Base-by-base conservation (phyloP, 2,797 vertebrate genomes). In the Diceros bicornis region DNA sequence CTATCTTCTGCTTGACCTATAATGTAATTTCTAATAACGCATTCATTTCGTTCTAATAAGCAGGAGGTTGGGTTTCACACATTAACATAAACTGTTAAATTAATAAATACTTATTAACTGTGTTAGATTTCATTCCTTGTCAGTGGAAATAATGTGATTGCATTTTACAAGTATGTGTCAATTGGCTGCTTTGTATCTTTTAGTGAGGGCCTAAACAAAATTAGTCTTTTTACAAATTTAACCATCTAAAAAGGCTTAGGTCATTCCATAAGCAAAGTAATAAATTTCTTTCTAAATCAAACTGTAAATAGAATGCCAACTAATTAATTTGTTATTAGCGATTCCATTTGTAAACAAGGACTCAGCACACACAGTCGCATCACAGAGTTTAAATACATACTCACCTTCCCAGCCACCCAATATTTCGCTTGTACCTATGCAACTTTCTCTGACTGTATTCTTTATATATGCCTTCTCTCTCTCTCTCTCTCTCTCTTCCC, bases 31-130 rank as follows among this genome's bases (percentile, higher is more conserved):
- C 94, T 88, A 89, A 89, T 86, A 93, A 71, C 1, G 6, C 41
- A 68, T 96, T 91, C 50, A 96, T 93, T 97, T 96, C 69, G 90
- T 68, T 86, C 88, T 97, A 95, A 91, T 89, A 93, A 93, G 69
- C 61, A 71, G 11, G 29, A 77, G 41, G 34, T 59, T 91, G 32
- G 44, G 57, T 77, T 90, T 96, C 71, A 61, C 66, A 68, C 44
- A n/a, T 89, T 95, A 93, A 55, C 84, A 81, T 62, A 83, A 83
- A 64, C 69, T 37, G 44, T 74, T 93, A 95, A 94, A 90, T 95
- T 69, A 96, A 95, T 92, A 97, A 92, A 92, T 85, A 64, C 52
- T 72, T 96, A 92, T 71, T 92, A 97, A 66, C 68, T n/a, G 6
- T 14, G 29, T 82, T 89, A 89, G 82, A 84, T 96, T 91, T 52